Base-by-base conservation (phyloP, 2,113 vertebrate genomes). In the Ranitomeya variabilis region DNA sequence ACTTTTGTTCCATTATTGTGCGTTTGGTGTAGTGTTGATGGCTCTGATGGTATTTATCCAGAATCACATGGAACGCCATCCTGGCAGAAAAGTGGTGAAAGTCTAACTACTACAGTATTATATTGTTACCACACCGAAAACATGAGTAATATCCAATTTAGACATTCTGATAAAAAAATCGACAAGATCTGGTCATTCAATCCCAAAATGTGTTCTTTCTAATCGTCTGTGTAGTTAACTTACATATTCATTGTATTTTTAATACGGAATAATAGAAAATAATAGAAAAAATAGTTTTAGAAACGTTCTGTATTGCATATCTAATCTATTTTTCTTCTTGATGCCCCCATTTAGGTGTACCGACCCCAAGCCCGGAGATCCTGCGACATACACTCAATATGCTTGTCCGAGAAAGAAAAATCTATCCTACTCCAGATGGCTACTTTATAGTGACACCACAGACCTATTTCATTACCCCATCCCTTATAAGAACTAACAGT, bases 391-490 rank as follows among this genome's bases (percentile, higher is more conserved):
- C 98, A 0, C 96, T 99, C 86, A 97, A 96, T 92, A 98, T 98
- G 93, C 95, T 99, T 93, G 97, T 99, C 54, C 96, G 97, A 91
- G 98, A 99, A 93, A 95, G 98, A 89, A 99, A 99, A 92, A 99
- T 99, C 93, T 99, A 99, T 90, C 98, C 98, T 3, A 99, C 97
- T 79, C 95, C 97, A 0, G 98, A 99, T 77, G 98, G 98, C 91
- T 99, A 99, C 92, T 99, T 99, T 92, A 99, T 99, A 69, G 98
- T 99, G 86, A 99, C 98, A 26, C 98, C 98, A 0, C 98, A 99
- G 94, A 99, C 98, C 21, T 99, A 99, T 90, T 99, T 99, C 91
- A 99, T 99, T 90, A 99, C 98, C 4, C 98, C 98, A 45, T 99
- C 98, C 90, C 96, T 99, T 91, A 97, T 99, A 94, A 96, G 98